phyloP scores from a whole-genome alignment of 2,113 vertebrate species.

The Etheostoma cragini region DNA sequence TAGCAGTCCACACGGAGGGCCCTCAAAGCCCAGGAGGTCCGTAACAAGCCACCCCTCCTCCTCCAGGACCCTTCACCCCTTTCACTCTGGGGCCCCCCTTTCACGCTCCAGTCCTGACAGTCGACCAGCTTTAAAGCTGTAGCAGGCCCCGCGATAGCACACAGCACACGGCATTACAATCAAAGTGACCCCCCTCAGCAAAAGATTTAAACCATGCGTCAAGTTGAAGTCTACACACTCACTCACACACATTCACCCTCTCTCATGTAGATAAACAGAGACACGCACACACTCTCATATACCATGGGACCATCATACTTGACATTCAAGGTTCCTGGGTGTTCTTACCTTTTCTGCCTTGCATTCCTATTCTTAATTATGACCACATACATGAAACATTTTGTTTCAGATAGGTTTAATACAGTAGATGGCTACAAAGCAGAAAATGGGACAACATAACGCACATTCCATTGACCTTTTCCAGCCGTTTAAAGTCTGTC shows the following conservation, averaged over 20 bases:
- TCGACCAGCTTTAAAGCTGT: constrained; percentile 80
- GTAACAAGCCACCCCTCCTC: constrained; percentile 73
- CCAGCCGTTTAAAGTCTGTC: constrained; percentile 18
- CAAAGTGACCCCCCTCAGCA: constrained; percentile 76
- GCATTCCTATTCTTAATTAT: constrained; percentile 38
- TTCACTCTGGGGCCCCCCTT: constrained; percentile 72
- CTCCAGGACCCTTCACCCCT: constrained; percentile 64
- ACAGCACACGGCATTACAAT: constrained; percentile 74
- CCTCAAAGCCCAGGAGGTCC: constrained; percentile 76
- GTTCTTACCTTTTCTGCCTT: constrained; percentile 53
- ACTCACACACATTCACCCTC: constrained; percentile 11
- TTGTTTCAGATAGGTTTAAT: constrained; percentile 26
- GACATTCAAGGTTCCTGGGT: constrained; percentile 55
- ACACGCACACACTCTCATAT: not conserved
- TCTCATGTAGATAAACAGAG: not conserved
- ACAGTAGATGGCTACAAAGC: constrained; percentile 29
- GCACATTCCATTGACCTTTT: constrained; percentile 4
- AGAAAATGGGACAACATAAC: constrained; percentile 37
- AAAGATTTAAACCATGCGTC: constrained; percentile 79
- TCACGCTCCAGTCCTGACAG: constrained; percentile 79
- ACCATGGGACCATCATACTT: constrained; percentile 33
- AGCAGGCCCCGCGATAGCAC: constrained; percentile 68
- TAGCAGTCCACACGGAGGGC: constrained; percentile 81
- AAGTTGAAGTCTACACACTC: constrained; percentile 52
- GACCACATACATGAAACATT: constrained; percentile 49